Evolutionary conservation across 2,888 invertebrate genomes (phyloP).

Genomic region (Anodontia alba): DNA sequence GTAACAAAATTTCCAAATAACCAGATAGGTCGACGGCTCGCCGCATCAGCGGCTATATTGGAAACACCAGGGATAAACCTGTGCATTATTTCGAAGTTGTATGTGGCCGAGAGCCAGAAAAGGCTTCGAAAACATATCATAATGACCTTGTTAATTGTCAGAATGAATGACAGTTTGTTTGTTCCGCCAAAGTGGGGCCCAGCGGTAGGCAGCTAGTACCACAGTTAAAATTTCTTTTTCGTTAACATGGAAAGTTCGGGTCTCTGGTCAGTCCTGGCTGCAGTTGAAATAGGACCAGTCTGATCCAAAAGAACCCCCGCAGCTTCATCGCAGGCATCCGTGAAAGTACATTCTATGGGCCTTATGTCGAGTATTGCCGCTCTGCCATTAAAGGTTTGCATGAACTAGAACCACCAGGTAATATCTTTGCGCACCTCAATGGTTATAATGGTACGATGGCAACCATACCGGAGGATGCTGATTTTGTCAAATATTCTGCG

Average conservation of each 20-base stretch:
- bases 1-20: too few species aligned
- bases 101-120: too few species aligned
- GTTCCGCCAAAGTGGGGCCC: too few species aligned
- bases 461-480: constrained; percentile 3
- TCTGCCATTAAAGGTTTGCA: constrained; percentile 36
- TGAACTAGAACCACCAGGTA: constrained; percentile 24
- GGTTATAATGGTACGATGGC: constrained; percentile 9
- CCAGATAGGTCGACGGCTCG: too few species aligned
- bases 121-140: too few species aligned
- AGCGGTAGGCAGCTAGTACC: constrained; percentile 18
- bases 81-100: too few species aligned
- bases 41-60: too few species aligned
- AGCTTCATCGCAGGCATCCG: constrained; percentile 29
- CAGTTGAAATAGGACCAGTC: constrained; percentile 33
- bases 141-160: too few species aligned
- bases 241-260: constrained; percentile 15
- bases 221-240: constrained; percentile 24
- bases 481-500: constrained; percentile 7
- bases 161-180: too few species aligned
- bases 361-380: constrained; percentile 23
- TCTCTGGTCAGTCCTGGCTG: constrained; percentile 6
- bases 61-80: too few species aligned
- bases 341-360: constrained; percentile 27
- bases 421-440: constrained; percentile 14
- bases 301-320: neutral